These are phyloP conservation scores for Parauchenoglanis punctatus DNA, from an alignment of 2,797 vertebrate species.

Conservation along the genomic window DNA sequence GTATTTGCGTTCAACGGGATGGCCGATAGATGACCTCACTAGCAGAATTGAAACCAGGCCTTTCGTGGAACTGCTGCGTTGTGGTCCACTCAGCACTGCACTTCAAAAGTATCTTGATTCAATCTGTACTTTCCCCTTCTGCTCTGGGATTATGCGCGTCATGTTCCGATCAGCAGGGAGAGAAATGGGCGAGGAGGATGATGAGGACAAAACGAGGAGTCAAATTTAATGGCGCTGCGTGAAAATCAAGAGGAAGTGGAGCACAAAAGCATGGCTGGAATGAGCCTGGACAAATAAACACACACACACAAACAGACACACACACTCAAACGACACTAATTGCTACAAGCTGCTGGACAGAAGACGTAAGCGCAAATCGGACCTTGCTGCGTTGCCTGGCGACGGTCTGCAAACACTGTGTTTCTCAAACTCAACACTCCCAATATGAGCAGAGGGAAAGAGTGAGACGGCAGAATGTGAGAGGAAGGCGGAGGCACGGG, in stretches of 20 bases:
- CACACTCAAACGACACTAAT: constrained; percentile 67
- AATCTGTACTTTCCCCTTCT: constrained; percentile 43
- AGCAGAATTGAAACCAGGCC: constrained; percentile 64
- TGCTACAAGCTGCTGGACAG: constrained; percentile 73
- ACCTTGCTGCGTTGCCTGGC: constrained; percentile 73
- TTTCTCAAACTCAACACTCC: constrained; percentile 58
- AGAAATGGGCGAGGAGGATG: constrained; percentile 35
- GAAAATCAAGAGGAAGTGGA: constrained; percentile 41
- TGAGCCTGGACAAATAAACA: constrained; percentile 60
- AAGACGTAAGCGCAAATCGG: constrained; percentile 75
- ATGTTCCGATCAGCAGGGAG: constrained; percentile 65
- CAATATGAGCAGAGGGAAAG: constrained; percentile 39
- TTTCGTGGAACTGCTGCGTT: constrained; percentile 53
- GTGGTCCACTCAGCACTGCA: constrained; percentile 37
- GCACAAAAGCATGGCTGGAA: constrained; percentile 34
- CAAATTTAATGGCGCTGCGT: constrained; percentile 46
- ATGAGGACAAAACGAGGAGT: constrained; percentile 27
- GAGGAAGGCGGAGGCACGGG: not conserved
- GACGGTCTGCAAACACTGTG: constrained; percentile 74
- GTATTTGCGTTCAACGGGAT: constrained; percentile 38
- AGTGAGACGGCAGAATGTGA: constrained; percentile 30
- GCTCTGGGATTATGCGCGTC: constrained; percentile 49
- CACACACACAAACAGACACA: constrained; percentile 43
- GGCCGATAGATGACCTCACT: constrained; percentile 54
- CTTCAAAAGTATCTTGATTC: constrained; percentile 59